These are phyloP conservation scores for Stomatorhinus walkeri DNA, from an alignment of 2,797 vertebrate genomes.

Conservation along the genomic window DNA sequence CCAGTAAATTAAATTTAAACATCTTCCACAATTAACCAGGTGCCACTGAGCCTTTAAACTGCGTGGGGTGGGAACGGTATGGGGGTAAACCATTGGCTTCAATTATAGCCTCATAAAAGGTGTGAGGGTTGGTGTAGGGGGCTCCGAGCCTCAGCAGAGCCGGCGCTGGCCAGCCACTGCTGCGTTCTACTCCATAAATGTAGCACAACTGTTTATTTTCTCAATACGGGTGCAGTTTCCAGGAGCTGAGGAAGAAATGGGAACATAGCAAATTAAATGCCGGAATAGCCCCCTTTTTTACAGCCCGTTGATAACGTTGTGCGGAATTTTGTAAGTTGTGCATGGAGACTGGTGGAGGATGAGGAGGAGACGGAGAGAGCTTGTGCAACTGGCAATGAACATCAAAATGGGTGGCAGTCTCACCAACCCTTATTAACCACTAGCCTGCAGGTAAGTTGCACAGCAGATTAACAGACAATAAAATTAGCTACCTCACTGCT, in stretches of 20 bases:
- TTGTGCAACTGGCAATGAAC: background rate
- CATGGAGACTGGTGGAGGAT: background rate
- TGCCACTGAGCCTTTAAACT: background rate
- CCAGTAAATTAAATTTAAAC: background rate
- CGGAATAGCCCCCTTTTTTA: background rate
- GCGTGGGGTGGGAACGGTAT: background rate
- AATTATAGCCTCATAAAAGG: conserved; percentile 2
- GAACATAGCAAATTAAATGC: background rate
- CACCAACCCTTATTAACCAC: background rate
- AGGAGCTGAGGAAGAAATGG: background rate
- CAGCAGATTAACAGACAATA: background rate
- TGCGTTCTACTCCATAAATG: background rate
- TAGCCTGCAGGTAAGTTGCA: background rate
- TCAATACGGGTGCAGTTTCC: background rate
- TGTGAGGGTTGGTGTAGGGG: background rate
- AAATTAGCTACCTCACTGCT: background rate
- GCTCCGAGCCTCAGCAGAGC: background rate
- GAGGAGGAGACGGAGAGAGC: background rate
- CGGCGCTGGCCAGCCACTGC: background rate
- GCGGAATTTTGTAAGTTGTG: background rate
- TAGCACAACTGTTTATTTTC: conserved; percentile 4
- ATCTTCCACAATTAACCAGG: background rate
- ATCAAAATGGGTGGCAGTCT: background rate
- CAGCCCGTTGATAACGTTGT: background rate
- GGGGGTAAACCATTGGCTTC: background rate